Base-by-base conservation (phyloP, 2,113 vertebrate genomes). In the Thermophis baileyi region DNA sequence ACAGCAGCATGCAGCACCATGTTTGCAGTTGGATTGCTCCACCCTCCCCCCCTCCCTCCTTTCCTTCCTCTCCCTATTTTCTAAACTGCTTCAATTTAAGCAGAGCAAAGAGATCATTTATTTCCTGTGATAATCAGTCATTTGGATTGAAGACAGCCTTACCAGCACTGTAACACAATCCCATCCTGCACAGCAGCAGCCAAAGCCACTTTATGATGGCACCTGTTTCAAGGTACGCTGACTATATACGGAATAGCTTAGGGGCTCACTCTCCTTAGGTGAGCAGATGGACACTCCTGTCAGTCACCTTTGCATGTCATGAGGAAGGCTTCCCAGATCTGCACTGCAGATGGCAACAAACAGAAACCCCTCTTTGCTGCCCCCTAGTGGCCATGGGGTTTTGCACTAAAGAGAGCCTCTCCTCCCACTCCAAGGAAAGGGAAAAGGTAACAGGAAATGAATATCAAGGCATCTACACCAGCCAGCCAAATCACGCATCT, bases 41-140 rank as follows among this genome's bases (percentile, higher is more conserved):
- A 6, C 18, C 35, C 89, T 30, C 54, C 44, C 89, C 20, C 54
- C 44, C 50, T 54, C 53, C 44, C 51, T 54, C 87, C 49, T 40
- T 4, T 12, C 18, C 54, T 30, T 24, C 44, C 53, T 46, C 88
- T 46, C 40, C 18, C 51, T 55, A 16, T 54, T 89, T 90, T 93
- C 94, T 60, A 88, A 94, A 95, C 94, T 0, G 0, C 91, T 57
- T 54, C 93, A 88, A 88, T 92, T 89, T 74, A 93, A 91, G 95
- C 49, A 1, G 16, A 94, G 95, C 86, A 88, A 95, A 94, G 94
- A 93, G 95, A 94, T 93, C 89, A 94, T 95, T 94, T 57, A 93
- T 93, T 46, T 88, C 89, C 93, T 90, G 63, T 50, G 74, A 93
- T 25, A 92, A 93, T 91, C 94, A 95, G 85, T 22, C 50, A 57